Base-by-base conservation (phyloP, 2,797 vertebrate genomes). In the Bovichtus variegatus region DNA sequence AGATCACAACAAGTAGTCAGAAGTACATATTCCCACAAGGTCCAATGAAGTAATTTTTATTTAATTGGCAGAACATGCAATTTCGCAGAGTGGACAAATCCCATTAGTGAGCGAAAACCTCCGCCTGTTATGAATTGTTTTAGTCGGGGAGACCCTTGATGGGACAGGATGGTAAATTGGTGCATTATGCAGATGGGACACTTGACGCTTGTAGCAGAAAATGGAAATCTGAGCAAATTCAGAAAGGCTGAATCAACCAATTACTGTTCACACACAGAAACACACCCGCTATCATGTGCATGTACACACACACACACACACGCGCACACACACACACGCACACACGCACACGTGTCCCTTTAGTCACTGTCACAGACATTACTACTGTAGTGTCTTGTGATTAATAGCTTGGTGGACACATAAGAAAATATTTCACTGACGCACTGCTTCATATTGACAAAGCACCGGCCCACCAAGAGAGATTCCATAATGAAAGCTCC, bases 321-420 rank as follows among this genome's bases (percentile, higher is more conserved):
- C 65, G 47, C 36, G 44, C 41, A 46, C n/a, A n/a, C n/a, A n/a
- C n/a, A n/a, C n/a, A n/a, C n/a, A n/a, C n/a, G n/a, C n/a, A n/a
- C n/a, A n/a, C n/a, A n/a, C n/a, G n/a, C n/a, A n/a, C n/a, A n/a
- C n/a, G 51, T 73, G 61, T 72, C 57, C 27, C 68, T 82, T 72
- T 67, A 69, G 69, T 76, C 73, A 76, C 71, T 57, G 84, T 86
- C 80, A 76, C 72, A 78, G 61, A 41, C 73, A 83, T 89, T 74
- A 83, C 71, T 76, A 76, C n/a, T n/a, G n/a, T n/a, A n/a, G 54
- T 62, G 74, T 58, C 23, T 19, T 66, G 38, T 75, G 71, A 88
- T 78, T 71, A 81, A 86, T 76, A 58, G 36, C 29, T 71, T 62
- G 16, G 36, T 74, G 64, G 41, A 55, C 47, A 55, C n/a, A 29